These are phyloP conservation scores for Erpetoichthys calabaricus DNA, from an alignment of 2,797 vertebrate species.

Conservation along the genomic window DNA sequence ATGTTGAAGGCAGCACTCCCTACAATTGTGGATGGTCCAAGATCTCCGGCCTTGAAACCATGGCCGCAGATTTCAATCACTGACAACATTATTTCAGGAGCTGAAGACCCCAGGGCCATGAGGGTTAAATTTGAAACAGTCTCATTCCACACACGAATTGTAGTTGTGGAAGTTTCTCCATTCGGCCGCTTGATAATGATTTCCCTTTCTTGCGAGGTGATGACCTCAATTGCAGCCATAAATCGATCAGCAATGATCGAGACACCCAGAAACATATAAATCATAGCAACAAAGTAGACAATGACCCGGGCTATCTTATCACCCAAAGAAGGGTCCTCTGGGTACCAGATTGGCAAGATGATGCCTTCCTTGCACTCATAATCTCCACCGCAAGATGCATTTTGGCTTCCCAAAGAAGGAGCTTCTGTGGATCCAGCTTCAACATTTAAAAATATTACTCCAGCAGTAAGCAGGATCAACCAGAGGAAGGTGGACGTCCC, in stretches of 20 bases:
- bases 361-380: slow-evolving; percentile 80
- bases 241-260: slow-evolving; percentile 97
- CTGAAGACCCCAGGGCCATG: slow-evolving; percentile 91
- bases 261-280: slow-evolving; percentile 97
- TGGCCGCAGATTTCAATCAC: slow-evolving; percentile 93
- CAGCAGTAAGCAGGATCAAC: slow-evolving; percentile 67
- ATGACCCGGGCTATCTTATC: slow-evolving; percentile 98
- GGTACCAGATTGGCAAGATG: slow-evolving; percentile 96
- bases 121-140: slow-evolving; percentile 95
- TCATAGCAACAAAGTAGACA: slow-evolving; percentile 94
- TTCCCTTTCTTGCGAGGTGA: slow-evolving; percentile 93
- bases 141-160: slow-evolving; percentile 92
- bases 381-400: slow-evolving; percentile 68
- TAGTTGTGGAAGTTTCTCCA: slow-evolving; percentile 85
- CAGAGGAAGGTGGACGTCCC: slow-evolving; percentile 80
- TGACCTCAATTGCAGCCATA: slow-evolving; percentile 97
- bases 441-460: slow-evolving; percentile 36
- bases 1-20: slow-evolving; percentile 97
- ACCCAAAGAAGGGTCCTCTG: slow-evolving; percentile 91
- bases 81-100: slow-evolving; percentile 90
- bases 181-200: slow-evolving; percentile 85
- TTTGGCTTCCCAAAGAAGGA: slow-evolving; percentile 52
- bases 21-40: slow-evolving; percentile 89
- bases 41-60: slow-evolving; percentile 75
- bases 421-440: slow-evolving; percentile 68